phyloP scores from a whole-genome alignment of 2,797 vertebrate species.

The Phalloptychus januarius region DNA sequence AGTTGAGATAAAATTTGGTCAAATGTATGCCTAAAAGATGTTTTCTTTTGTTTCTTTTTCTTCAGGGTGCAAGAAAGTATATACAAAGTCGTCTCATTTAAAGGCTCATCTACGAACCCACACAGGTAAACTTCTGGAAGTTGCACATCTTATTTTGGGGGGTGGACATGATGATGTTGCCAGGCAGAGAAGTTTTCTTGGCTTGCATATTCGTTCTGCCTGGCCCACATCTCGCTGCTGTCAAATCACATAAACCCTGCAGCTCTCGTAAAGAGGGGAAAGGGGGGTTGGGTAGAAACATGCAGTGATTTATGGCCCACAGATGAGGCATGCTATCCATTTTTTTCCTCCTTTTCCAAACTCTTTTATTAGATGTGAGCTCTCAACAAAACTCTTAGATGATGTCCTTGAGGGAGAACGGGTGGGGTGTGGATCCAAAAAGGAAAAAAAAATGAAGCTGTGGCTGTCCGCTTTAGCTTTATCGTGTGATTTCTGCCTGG shows the following conservation, averaged over 20 bases:
- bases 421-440: background rate
- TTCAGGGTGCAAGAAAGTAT: constrained; percentile 95
- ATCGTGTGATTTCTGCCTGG: background rate
- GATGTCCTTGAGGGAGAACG: background rate
- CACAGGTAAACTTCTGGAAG: constrained; percentile 86
- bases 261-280: constrained; percentile 43
- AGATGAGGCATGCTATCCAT: constrained; percentile 7
- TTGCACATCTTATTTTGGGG: constrained; percentile 53
- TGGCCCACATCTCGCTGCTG: constrained; percentile 63
- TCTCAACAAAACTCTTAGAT: background rate
- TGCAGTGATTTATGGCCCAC: constrained; percentile 56
- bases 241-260: constrained; percentile 63
- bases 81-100: constrained; percentile 98
- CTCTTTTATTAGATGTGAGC: constrained; percentile 8
- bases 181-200: constrained; percentile 69
- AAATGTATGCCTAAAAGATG: background rate
- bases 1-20: background rate
- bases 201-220: constrained; percentile 63
- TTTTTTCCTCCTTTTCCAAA: constrained; percentile 19
- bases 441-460: background rate
- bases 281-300: constrained; percentile 23
- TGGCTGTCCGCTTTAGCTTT: background rate
- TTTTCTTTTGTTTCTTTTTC: constrained; percentile 37
- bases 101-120: constrained; percentile 98
- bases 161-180: constrained; percentile 59